Base-by-base conservation (phyloP, 2,888 invertebrate species). In the Orthosia cruda region DNA sequence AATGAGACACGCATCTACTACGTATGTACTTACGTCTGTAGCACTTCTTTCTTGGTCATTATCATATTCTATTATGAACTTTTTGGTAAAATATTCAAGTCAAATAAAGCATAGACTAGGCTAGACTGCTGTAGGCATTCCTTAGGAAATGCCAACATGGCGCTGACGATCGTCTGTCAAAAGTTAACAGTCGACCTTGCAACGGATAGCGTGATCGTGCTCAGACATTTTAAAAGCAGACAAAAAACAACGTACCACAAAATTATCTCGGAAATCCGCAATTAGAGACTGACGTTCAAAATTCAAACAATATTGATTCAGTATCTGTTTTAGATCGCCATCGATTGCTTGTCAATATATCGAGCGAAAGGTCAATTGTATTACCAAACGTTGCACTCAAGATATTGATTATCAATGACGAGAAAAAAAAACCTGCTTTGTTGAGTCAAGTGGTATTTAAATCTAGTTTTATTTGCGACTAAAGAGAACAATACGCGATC, bases 221-320 rank as follows among this genome's bases (percentile, higher is more conserved):
- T 78, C 88, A 83, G 78, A 78, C 85, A 85, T 85, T 89, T 88
- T 82, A 84, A 89, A 87, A 90, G 87, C 84, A 57, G 55, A 83
- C 71, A 81, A 87, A 89, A 89, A 90, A 91, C 89, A 89, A 84
- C 74, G 83, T 77, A 88, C 74, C 82, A 81, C 78, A 88, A 85
- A 89, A 88, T 89, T 82, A 84, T 87, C 83, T 94, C 91, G 92
- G 92, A 94, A 91, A 92, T 92, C 92, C 92, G 92, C 87, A 88
- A 91, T 91, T 88, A 89, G 82, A 86, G 23, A 47, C 69, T 59
- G 79, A 78, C 50, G 59, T 52, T 78, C 18, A 68, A 65, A 69
- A 71, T 70, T 70, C 20, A 52, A 71, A 79, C 54, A 71, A 83
- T 70, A 66, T 72, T 69, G 77, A 80, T 87, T 86, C 84, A 83